Conservation (phyloP, 2,888 invertebrate species). For the Fragum whitleyi region DNA sequence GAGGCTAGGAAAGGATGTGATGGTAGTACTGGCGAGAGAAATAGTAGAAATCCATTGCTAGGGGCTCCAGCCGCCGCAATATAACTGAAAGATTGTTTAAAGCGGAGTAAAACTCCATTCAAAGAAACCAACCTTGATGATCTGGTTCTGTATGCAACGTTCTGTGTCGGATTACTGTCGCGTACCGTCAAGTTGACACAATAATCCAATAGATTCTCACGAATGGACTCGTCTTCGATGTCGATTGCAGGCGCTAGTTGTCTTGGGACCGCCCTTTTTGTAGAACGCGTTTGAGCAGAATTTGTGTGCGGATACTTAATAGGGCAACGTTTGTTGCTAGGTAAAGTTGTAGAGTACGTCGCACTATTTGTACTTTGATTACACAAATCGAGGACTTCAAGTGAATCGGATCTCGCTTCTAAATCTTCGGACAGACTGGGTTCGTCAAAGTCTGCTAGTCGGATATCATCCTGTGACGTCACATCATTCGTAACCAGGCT, state of each 20-base stretch:
- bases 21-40: too few species aligned
- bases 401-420: background rate
- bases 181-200: conserved; percentile 31
- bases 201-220: conserved; percentile 42
- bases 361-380: conserved; percentile 47
- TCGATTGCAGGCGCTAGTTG: conserved; percentile 47
- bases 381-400: conserved; percentile 1
- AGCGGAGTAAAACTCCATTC: too few species aligned
- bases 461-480: background rate
- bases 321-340: conserved; percentile 4
- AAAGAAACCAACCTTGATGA: too few species aligned
- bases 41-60: too few species aligned
- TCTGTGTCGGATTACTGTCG: background rate
- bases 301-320: background rate
- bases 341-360: background rate
- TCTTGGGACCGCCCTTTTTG: conserved; percentile 24
- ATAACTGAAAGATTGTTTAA: too few species aligned
- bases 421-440: background rate
- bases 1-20: too few species aligned
- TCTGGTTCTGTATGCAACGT: background rate
- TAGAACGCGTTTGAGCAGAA: background rate
- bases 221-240: conserved; percentile 45
- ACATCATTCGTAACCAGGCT: background rate
- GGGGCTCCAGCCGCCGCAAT: too few species aligned
- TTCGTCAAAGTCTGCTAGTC: background rate